These are phyloP conservation scores for Cephus runcator DNA, from an alignment of 2,888 invertebrate species.

Conservation along the genomic window DNA sequence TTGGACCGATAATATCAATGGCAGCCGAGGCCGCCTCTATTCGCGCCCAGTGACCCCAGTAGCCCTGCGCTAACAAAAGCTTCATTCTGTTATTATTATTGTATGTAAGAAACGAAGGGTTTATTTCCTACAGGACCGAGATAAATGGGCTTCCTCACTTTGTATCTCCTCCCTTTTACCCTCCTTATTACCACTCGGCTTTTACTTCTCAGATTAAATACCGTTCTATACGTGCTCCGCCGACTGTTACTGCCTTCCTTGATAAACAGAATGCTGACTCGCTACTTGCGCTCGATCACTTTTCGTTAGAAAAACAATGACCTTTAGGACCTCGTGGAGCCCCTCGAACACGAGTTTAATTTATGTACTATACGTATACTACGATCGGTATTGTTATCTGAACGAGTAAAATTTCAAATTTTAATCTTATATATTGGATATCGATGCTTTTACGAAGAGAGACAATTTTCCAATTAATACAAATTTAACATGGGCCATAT, in stretches of 20 bases:
- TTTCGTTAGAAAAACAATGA: too few species aligned
- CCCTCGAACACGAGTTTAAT: too few species aligned
- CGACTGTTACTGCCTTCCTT: background rate
- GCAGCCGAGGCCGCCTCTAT: conserved; percentile 33
- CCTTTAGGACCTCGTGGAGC: too few species aligned
- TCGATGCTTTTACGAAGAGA: too few species aligned
- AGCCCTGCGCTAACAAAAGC: conserved; percentile 48
- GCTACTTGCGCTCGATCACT: too few species aligned
- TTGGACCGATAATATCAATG: conserved; percentile 43
- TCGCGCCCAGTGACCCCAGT: conserved; percentile 48
- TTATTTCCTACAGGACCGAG: conserved; percentile 34
- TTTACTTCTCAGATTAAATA: conserved; percentile 6
- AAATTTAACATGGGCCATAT: too few species aligned
- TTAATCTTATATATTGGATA: too few species aligned
- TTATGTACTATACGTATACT: too few species aligned
- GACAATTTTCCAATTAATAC: too few species aligned
- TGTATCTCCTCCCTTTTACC: conserved; percentile 1
- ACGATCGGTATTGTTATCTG: too few species aligned
- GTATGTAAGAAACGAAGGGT: conserved; percentile 43
- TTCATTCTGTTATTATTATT: conserved; percentile 58
- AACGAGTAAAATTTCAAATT: too few species aligned
- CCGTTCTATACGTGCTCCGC: conserved; percentile 13
- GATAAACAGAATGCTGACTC: too few species aligned
- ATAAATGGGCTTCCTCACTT: conserved; percentile 30
- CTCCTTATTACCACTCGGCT: background rate